Evolutionary conservation across 2,113 vertebrate species (phyloP).

Genomic region (Castor canadensis): DNA sequence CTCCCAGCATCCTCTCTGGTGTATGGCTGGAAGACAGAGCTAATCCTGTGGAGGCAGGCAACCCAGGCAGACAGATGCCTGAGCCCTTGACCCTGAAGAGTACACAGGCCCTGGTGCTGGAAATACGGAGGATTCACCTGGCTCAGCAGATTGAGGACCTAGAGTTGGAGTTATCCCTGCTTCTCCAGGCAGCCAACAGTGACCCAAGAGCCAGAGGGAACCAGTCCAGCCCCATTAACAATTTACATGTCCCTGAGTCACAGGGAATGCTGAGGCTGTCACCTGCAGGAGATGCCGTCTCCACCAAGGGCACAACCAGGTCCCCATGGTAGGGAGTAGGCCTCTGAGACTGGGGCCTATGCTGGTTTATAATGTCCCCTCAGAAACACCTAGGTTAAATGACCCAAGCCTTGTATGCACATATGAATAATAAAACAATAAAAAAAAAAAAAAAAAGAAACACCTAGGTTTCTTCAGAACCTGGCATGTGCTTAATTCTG

Average conservation of each 20-base stretch:
- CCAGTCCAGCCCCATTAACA: background rate
- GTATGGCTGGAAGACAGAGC: background rate
- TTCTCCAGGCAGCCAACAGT: constrained; percentile 31
- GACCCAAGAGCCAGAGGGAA: background rate
- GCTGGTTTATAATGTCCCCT: background rate
- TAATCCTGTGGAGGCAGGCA: background rate
- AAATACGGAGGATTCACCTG: constrained; percentile 69
- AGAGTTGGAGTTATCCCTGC: constrained; percentile 62
- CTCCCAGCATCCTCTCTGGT: background rate
- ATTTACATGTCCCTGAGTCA: background rate
- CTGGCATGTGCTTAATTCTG: background rate
- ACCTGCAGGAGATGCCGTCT: background rate
- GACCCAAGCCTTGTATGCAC: no score
- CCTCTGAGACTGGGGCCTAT: no score
- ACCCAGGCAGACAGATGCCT: background rate
- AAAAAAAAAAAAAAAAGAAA: no score
- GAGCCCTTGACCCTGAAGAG: constrained; percentile 35
- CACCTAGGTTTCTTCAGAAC: background rate
- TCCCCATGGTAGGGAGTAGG: background rate
- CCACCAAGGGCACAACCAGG: background rate
- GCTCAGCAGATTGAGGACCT: constrained; percentile 71
- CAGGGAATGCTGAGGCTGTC: background rate
- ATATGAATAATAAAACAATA: no score
- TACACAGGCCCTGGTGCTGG: constrained; percentile 69
- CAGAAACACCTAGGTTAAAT: no score